Evolutionary conservation across 2,888 invertebrate species (phyloP).

Genomic region (Drosophila limbata): DNA sequence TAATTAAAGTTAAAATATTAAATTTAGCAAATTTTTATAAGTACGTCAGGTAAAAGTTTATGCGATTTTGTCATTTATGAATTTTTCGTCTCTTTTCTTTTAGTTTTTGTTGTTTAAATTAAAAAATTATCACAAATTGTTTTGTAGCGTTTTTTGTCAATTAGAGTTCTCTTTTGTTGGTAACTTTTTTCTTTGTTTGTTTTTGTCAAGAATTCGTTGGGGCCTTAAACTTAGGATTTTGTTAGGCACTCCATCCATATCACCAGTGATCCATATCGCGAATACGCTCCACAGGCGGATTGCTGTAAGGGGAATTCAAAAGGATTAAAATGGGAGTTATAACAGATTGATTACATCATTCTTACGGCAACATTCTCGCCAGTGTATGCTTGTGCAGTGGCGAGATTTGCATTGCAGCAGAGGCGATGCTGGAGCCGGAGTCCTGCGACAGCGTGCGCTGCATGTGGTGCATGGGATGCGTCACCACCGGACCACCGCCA

Average conservation of each 20-base stretch:
- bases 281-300: slow-evolving; percentile 84
- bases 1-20: slow-evolving; percentile 62
- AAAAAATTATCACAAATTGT: slow-evolving; percentile 78
- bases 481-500: slow-evolving; percentile 64
- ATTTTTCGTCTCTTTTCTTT: slow-evolving; percentile 25
- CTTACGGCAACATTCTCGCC: slow-evolving; percentile 85
- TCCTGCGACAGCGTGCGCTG: slow-evolving; percentile 87
- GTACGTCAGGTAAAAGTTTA: slow-evolving; percentile 50
- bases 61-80: slow-evolving; percentile 55
- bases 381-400: slow-evolving; percentile 84
- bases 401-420: slow-evolving; percentile 86
- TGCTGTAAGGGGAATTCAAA: slow-evolving; percentile 65
- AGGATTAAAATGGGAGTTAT: not conserved
- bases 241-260: slow-evolving; percentile 34
- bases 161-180: slow-evolving; percentile 17
- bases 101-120: slow-evolving; percentile 56
- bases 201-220: slow-evolving; percentile 44
- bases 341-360: slow-evolving; percentile 8
- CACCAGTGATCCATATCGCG: slow-evolving; percentile 85
- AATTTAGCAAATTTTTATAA: slow-evolving; percentile 47
- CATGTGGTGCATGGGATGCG: slow-evolving; percentile 82
- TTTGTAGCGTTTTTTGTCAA: slow-evolving; percentile 62
- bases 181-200: slow-evolving; percentile 6
- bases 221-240: slow-evolving; percentile 21
- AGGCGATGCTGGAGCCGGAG: slow-evolving; percentile 88